Evolutionary conservation across 2,888 invertebrate genomes (phyloP).

Genomic region (Drosophila paramelanica): DNA sequence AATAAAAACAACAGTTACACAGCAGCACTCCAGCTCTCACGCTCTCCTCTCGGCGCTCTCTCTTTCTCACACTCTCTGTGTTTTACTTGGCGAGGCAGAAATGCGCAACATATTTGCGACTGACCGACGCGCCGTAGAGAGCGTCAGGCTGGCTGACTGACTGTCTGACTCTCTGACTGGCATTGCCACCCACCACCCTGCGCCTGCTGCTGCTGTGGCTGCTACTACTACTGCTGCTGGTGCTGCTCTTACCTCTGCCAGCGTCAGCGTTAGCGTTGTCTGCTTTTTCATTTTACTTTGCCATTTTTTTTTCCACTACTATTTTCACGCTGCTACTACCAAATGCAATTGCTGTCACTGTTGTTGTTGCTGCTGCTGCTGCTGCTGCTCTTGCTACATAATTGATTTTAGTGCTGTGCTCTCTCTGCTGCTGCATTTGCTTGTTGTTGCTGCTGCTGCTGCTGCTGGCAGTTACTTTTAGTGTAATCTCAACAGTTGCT

Average conservation of each 20-base stretch:
- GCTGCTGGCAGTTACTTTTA: conserved; percentile 77
- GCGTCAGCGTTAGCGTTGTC: conserved; percentile 52
- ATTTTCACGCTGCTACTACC: conserved; percentile 75
- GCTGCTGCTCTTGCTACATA: conserved; percentile 76
- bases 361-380: conserved; percentile 36
- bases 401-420: conserved; percentile 82
- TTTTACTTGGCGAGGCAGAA: conserved; percentile 43
- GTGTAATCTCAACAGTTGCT: conserved; percentile 77
- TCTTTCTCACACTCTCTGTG: conserved; percentile 7
- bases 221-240: conserved; percentile 16
- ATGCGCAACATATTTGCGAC: conserved; percentile 82
- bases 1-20: conserved; percentile 75
- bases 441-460: conserved; percentile 33
- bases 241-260: conserved; percentile 31
- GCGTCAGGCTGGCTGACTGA: conserved; percentile 35
- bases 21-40: conserved; percentile 59
- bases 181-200: conserved; percentile 58
- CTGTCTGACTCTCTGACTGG: conserved; percentile 33
- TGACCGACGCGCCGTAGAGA: conserved; percentile 68
- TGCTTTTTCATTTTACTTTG: conserved; percentile 64
- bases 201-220: conserved; percentile 18
- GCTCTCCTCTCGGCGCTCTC: conserved; percentile 19
- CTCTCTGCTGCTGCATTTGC: conserved; percentile 59
- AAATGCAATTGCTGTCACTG: conserved; percentile 49
- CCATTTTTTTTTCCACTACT: conserved; percentile 72